Evolutionary conservation across 2,797 vertebrate species (phyloP), one percentile per base, ranked within the genome.

Genomic region (Takifugu ocellatus): DNA sequence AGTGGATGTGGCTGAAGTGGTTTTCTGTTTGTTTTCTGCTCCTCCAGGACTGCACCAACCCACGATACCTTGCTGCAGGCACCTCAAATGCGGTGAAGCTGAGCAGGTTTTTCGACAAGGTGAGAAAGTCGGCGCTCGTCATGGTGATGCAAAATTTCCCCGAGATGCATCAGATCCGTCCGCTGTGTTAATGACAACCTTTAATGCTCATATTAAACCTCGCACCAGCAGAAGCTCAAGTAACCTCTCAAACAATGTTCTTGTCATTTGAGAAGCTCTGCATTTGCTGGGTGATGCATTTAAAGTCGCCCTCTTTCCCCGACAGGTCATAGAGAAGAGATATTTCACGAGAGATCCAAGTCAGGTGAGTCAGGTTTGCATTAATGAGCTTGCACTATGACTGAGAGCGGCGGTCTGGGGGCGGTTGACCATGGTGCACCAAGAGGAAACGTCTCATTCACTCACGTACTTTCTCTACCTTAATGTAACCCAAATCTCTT

Each of bases 31-130:
- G 16, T 45, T 45, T 43, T n/a, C 42, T 6, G 5, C 8, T 33
- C 33, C 16, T 84, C 66, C 1, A 99, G 97, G 96, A 99, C 76
- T 98, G 93, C 81, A 99, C 97, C 69, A 97, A 94, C 88, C 93
- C 95, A 2, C 89, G 95, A 6, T 98, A 95, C 72, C 88, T 99
- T 39, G 96, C 96, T 70, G 96, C 97, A 61, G 97, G 97, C 36
- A 98, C 97, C 14, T 99, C 97, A 63, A 99, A 99, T 66, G 97
- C 97, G 66, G 97, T 99, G 76, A 99, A 98, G 81, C 89, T 99
- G 15, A 99, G 97, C 85, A 90, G 95, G 63, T 99, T 99, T 81
- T 99, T 98, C 89, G 97, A 99, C 91, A 99, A 99, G 93, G 97
- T 98, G 86, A 90, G 75, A 65, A 59, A 49, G 1, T 2, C 16